Percentiles rank a stretch among this genome's conserved stretches.
These are phyloP conservation scores for Sinohyriopsis cumingii DNA, from an alignment of 2,888 invertebrate genomes.

Conservation along the genomic window DNA sequence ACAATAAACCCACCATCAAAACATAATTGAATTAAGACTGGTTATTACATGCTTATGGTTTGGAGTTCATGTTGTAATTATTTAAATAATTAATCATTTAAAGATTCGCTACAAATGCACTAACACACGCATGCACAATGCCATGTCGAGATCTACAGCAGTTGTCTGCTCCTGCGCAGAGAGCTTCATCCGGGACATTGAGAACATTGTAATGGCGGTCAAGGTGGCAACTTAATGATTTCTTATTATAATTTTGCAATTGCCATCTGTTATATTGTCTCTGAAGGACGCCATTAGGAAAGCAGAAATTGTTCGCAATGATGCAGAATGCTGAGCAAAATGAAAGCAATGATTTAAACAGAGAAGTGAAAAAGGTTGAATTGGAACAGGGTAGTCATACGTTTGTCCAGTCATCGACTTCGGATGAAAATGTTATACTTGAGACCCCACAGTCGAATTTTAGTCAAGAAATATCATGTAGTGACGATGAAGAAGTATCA, in stretches of 20 bases:
- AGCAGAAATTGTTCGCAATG: constrained; percentile 58
- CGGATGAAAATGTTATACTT: constrained; percentile 39
- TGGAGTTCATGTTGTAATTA: too few relatives aligned
- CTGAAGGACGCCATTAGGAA: constrained; percentile 21
- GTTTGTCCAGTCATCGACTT: constrained; percentile 44
- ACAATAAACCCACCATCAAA: too few relatives aligned
- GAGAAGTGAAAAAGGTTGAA: constrained; percentile 61
- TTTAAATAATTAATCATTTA: too few relatives aligned
- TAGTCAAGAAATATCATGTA: constrained; percentile 95
- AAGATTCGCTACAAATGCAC: too few relatives aligned
- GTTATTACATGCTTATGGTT: too few relatives aligned
- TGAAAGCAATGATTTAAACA: constrained; percentile 49
- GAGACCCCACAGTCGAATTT: constrained; percentile 76
- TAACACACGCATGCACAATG: too few relatives aligned
- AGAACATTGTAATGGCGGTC: constrained; percentile 70
- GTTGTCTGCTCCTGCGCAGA: constrained; percentile 60
- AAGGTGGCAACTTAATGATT: constrained; percentile 65
- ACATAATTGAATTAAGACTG: too few relatives aligned
- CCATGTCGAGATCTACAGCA: background rate
- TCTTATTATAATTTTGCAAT: constrained; percentile 48
- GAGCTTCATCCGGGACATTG: constrained; percentile 65
- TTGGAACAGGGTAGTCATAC: constrained; percentile 61
- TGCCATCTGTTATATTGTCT: constrained; percentile 38
- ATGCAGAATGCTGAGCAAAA: constrained; percentile 87
- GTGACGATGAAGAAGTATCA: constrained; percentile 96